Conservation (phyloP, 2,888 invertebrate genomes). For the Uropetala carovei region DNA sequence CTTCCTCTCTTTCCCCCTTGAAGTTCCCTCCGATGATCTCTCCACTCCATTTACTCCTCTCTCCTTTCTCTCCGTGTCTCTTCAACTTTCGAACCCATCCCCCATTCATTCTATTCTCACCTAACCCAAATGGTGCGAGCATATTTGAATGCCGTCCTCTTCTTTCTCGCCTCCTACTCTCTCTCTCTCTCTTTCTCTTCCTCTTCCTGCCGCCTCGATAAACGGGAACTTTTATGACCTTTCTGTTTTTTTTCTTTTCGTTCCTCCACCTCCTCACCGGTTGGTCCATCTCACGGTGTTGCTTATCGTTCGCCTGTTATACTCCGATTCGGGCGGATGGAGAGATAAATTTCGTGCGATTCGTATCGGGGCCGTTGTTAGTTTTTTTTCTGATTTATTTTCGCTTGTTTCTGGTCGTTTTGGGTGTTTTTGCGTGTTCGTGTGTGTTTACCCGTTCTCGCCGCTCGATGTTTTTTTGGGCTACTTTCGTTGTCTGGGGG, state of each 20-base stretch:
- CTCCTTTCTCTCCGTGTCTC: background rate
- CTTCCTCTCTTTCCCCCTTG: background rate
- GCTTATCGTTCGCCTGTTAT: background rate
- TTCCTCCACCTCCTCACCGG: background rate
- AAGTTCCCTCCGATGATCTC: background rate
- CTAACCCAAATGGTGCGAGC: background rate
- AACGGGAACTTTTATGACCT: background rate
- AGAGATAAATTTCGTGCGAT: background rate
- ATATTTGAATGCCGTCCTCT: background rate
- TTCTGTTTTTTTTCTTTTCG: background rate
- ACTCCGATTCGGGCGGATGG: background rate
- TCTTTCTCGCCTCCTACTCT: background rate
- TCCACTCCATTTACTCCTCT: conserved; percentile 29
- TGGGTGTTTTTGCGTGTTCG: background rate
- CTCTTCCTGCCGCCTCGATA: background rate
- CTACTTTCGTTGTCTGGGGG: too few species aligned
- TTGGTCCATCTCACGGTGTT: background rate
- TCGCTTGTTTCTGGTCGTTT: background rate
- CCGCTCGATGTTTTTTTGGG: too few species aligned
- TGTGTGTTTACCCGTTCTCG: background rate
- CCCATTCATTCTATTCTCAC: conserved; percentile 27
- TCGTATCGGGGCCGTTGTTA: background rate
- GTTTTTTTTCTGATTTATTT: background rate
- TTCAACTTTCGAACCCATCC: background rate
- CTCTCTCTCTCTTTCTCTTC: background rate